Percentiles rank a stretch among this genome's conserved stretches.
These are phyloP conservation scores for Larimichthys polyactis DNA, from an alignment of 2,113 vertebrate species.

Conservation along the genomic window DNA sequence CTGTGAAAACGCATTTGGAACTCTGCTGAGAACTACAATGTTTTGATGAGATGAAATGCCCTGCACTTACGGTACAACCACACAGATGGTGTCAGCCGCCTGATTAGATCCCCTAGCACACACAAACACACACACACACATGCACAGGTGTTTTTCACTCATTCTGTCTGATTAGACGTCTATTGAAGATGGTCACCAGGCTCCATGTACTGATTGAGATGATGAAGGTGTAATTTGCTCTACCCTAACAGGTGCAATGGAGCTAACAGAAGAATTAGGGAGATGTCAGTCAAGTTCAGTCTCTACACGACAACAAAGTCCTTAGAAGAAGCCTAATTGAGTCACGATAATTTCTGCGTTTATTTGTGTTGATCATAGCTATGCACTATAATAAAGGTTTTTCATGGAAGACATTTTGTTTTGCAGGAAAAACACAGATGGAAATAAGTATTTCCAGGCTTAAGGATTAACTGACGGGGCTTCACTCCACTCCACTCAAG, in stretches of 20 bases:
- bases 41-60: neutral
- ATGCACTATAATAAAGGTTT: too few relatives aligned
- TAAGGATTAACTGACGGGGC: too few relatives aligned
- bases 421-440: too few relatives aligned
- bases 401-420: too few relatives aligned
- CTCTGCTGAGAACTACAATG: neutral
- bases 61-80: neutral
- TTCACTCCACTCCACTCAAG: too few relatives aligned
- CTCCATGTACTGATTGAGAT: neutral
- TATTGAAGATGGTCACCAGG: neutral
- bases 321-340: neutral
- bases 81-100: neutral
- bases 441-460: too few relatives aligned
- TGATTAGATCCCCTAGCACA: neutral
- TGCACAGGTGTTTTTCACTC: neutral
- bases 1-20: neutral
- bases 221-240: slow-evolving; percentile 12
- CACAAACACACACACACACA: neutral
- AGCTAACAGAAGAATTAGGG: neutral
- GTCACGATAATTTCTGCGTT: neutral
- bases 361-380: too few relatives aligned
- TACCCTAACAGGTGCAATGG: neutral
- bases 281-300: neutral
- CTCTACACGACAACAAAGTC: neutral
- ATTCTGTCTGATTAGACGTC: slow-evolving; percentile 4